Base-by-base conservation (phyloP, 2,113 vertebrate species). In the Steatornis caripensis region DNA sequence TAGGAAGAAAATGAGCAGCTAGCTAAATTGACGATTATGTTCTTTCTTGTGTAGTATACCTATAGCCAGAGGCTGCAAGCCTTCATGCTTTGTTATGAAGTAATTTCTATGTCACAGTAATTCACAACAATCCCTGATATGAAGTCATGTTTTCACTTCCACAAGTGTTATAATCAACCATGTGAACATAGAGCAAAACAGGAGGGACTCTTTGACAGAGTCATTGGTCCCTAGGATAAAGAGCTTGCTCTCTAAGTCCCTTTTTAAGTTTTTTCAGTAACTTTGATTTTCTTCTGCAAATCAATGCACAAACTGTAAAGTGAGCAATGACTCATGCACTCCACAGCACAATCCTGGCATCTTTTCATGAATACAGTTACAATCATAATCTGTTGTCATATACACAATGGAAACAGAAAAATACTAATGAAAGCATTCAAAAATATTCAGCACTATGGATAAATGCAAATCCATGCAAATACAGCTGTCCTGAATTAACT, bases 331-430 rank as follows among this genome's bases (percentile, higher is more conserved):
- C 39, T 93, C 75, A 72, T n/a, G 34, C 13, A 72, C 49, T 75
- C 53, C 32, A 51, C 27, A 76, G 22, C 36, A 85, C 18, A 92
- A 51, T 86, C 57, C 18, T 80, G 17, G 7, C 36, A 37, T 88
- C 18, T 77, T 90, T 81, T 78, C 14, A 78, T 84, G 20, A 92
- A 72, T 69, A 83, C 12, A 69, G n/a, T 74, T 90, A 84, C 37
- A 92, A 60, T 91, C 51, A 84, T 70, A 74, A 89, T 51, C 72
- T 87, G 66, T 85, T 93, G 45, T 82, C 19, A 64, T 70, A 36
- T 39, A 74, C 78, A 75, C 84, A 95, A 89, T 46, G 34, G 30
- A 95, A 96, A 93, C 26, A 46, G 37, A 89, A 66, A 92, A 90
- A 58, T 54, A 86, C n/a, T 81, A 92, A 83, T 39, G 41, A 66